phyloP scores from a whole-genome alignment of 2,113 vertebrate species.

The Ptychochromis oligacanthus region DNA sequence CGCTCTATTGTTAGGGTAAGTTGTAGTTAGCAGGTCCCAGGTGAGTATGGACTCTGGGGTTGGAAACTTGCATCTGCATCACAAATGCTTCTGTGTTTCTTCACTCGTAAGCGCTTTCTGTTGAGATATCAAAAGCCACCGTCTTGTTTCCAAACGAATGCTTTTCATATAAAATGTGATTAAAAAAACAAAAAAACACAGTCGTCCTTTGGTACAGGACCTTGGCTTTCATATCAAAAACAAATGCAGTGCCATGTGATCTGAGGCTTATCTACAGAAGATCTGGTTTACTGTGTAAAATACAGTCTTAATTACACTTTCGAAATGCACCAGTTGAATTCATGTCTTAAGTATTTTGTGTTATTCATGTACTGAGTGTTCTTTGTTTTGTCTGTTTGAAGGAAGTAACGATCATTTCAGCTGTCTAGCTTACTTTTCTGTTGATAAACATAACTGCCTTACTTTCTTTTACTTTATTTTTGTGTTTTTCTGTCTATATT shows the following conservation, averaged over 20 bases:
- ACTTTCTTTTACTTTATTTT: slow-evolving; percentile 5
- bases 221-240: slow-evolving; percentile 81
- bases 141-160: slow-evolving; percentile 43
- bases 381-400: slow-evolving; percentile 21
- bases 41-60: slow-evolving; percentile 72
- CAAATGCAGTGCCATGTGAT: slow-evolving; percentile 62
- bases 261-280: slow-evolving; percentile 78
- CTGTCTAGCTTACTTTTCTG: neutral
- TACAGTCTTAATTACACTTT: neutral
- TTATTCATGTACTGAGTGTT: slow-evolving; percentile 13
- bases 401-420: slow-evolving; percentile 7
- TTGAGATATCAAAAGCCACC: slow-evolving; percentile 80
- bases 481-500: slow-evolving; percentile 12
- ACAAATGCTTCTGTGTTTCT: slow-evolving; percentile 68
- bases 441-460: slow-evolving; percentile 6
- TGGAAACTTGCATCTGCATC: slow-evolving; percentile 65
- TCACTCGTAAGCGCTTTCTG: slow-evolving; percentile 67
- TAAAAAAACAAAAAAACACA: too few species aligned
- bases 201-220: slow-evolving; percentile 57
- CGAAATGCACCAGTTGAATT: slow-evolving; percentile 9
- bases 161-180: neutral
- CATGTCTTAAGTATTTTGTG: slow-evolving; percentile 27
- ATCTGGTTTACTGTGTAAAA: slow-evolving; percentile 46
- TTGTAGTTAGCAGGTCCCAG: slow-evolving; percentile 73
- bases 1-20: slow-evolving; percentile 84